A percentile compares a stretch with the other conserved stretches of the same genome.
phyloP scores from a whole-genome alignment of 2,113 vertebrate species.

The Atrichornis clamosus region DNA sequence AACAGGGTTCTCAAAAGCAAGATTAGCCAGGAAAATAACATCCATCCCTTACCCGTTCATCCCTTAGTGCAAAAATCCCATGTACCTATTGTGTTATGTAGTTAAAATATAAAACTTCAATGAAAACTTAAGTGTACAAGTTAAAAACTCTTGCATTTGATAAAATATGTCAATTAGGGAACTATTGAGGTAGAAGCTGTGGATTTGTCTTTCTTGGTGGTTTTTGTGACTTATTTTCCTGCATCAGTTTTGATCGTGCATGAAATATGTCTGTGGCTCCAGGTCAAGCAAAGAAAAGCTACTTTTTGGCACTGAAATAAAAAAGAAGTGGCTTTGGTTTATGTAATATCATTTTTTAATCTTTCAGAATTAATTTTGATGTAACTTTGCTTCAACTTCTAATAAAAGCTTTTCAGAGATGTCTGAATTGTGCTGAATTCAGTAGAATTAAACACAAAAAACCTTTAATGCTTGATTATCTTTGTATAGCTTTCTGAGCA shows the following conservation, averaged over 20 bases:
- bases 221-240: neutral
- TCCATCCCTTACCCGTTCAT: neutral
- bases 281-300: neutral
- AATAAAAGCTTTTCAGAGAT: neutral
- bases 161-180: neutral
- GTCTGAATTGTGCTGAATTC: neutral
- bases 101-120: neutral
- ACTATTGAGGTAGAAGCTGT: neutral
- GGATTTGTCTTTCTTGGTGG: neutral
- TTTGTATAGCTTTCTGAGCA: neutral
- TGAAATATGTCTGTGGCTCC: neutral
- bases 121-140: neutral
- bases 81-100: fast-evolving
- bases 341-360: neutral
- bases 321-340: neutral
- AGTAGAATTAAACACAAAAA: neutral
- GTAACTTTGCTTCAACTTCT: neutral
- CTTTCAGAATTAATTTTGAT: neutral
- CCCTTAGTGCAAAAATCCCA: neutral
- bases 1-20: neutral
- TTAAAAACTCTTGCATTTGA: neutral
- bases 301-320: neutral
- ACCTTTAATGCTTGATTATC: neutral
- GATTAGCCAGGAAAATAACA: neutral
- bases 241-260: neutral